Evolutionary conservation across 2,113 vertebrate genomes (phyloP).

Genomic region (Pseudorasbora parva): DNA sequence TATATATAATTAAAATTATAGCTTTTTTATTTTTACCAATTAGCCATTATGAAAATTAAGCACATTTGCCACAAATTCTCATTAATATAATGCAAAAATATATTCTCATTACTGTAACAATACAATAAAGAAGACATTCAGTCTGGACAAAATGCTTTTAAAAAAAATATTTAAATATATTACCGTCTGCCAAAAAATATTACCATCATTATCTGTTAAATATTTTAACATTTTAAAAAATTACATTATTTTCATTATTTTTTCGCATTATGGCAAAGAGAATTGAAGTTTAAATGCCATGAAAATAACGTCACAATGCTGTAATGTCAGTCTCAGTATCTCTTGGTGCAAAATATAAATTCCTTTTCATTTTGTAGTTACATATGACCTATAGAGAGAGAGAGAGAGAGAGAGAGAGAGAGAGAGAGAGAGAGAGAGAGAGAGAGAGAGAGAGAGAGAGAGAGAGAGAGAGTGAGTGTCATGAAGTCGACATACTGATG

Average conservation of each 20-base stretch:
- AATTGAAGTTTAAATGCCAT: background rate
- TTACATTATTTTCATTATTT: too few relatives aligned
- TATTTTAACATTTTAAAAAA: background rate
- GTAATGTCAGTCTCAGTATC: background rate
- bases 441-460: too few relatives aligned
- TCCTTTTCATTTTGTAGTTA: background rate
- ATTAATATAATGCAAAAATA: background rate
- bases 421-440: too few relatives aligned
- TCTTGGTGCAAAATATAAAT: background rate
- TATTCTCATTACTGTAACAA: background rate
- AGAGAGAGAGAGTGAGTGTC: background rate
- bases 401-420: too few relatives aligned
- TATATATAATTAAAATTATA: too few relatives aligned
- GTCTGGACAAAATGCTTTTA: too few relatives aligned
- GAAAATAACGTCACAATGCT: background rate
- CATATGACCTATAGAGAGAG: background rate
- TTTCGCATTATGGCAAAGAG: background rate
- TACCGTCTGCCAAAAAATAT: background rate
- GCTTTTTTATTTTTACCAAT: too few relatives aligned
- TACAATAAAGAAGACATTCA: background rate
- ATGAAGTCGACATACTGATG: constrained; percentile 19
- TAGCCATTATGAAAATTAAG: too few relatives aligned
- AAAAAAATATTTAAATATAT: too few relatives aligned
- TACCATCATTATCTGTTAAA: background rate
- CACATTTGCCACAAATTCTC: background rate